Conservation (phyloP, 2,888 invertebrate species). For the Amphipoea oculea region DNA sequence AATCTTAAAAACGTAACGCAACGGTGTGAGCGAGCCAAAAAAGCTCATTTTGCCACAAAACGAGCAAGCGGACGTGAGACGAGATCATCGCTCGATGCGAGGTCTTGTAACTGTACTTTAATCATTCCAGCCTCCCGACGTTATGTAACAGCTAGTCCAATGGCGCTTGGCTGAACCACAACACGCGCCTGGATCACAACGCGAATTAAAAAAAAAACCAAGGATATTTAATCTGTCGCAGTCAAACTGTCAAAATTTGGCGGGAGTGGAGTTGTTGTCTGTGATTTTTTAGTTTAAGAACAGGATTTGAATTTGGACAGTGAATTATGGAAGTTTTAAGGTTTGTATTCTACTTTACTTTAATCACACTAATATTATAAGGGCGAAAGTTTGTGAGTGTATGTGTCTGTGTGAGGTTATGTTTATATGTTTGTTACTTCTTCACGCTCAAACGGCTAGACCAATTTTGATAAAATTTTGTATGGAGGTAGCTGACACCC, state of each 20-base stretch:
- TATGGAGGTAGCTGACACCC: too few species aligned
- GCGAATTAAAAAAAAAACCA: slow-evolving; percentile 54
- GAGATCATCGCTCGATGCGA: slow-evolving; percentile 88
- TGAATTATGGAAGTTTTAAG: slow-evolving; percentile 67
- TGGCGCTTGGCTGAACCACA: slow-evolving; percentile 79
- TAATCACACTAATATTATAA: neutral
- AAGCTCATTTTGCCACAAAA: slow-evolving; percentile 89
- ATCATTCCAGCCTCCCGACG: slow-evolving; percentile 83
- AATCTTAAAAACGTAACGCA: slow-evolving; percentile 58
- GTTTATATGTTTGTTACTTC: too few species aligned
- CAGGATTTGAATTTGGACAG: slow-evolving; percentile 43
- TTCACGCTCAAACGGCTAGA: too few species aligned
- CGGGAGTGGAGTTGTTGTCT: slow-evolving; percentile 61
- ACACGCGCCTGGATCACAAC: slow-evolving; percentile 77
- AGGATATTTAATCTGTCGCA: slow-evolving; percentile 58
- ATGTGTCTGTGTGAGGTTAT: too few species aligned
- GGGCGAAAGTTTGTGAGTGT: too few species aligned
- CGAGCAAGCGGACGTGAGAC: slow-evolving; percentile 79
- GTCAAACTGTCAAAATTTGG: slow-evolving; percentile 62
- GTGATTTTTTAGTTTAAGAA: slow-evolving; percentile 47
- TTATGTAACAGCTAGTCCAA: slow-evolving; percentile 89
- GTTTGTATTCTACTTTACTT: slow-evolving; percentile 40
- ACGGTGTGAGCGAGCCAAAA: slow-evolving; percentile 81
- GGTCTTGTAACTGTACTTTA: slow-evolving; percentile 90
- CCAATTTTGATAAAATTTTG: too few species aligned